Conservation (phyloP, 2,113 vertebrate species). For the Poecile atricapillus region DNA sequence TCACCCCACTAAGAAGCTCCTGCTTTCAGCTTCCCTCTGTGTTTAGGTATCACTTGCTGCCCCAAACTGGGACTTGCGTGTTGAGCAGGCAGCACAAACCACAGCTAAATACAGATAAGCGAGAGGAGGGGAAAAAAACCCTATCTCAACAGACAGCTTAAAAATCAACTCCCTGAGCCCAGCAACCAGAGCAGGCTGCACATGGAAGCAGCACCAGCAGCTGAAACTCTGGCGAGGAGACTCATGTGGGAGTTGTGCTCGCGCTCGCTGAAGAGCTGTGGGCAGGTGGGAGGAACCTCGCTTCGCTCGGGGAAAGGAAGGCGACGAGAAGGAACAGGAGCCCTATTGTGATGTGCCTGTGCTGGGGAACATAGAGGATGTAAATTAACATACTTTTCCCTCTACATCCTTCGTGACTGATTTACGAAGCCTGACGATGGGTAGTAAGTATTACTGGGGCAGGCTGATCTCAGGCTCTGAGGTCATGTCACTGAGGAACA, state of each 20-base stretch:
- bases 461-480: neutral
- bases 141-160: neutral
- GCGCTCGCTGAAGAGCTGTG: neutral
- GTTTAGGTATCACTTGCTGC: neutral
- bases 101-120: neutral
- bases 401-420: neutral
- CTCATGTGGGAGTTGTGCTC: slow-evolving; percentile 23
- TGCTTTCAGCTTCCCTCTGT: neutral
- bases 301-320: neutral
- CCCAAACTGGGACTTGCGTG: neutral
- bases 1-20: neutral
- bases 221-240: slow-evolving; percentile 12
- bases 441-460: neutral
- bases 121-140: neutral
- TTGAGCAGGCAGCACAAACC: neutral
- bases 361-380: neutral
- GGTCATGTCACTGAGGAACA: neutral
- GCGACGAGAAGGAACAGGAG: neutral
- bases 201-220: slow-evolving; percentile 20
- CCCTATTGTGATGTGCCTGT: neutral
- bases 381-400: neutral
- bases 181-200: neutral
- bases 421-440: neutral
- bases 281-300: slow-evolving; percentile 51
- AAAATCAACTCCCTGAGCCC: neutral